Evolutionary conservation across 2,888 invertebrate genomes (phyloP).

Genomic region (Malacosoma neustria): DNA sequence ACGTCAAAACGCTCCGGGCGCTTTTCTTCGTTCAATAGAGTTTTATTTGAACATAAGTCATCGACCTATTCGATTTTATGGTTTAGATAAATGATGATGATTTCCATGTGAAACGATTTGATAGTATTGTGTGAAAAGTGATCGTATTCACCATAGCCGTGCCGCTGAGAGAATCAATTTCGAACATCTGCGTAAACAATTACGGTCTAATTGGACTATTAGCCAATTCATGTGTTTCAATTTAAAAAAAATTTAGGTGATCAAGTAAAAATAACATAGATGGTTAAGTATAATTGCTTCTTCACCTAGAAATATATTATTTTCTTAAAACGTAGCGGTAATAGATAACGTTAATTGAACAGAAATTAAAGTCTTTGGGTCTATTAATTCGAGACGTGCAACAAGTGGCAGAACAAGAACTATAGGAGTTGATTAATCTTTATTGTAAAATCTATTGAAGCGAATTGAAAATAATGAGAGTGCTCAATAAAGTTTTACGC

Average conservation of each 20-base stretch:
- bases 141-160: slow-evolving; percentile 26
- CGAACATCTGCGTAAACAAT: slow-evolving; percentile 25
- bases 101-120: slow-evolving; percentile 53
- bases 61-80: slow-evolving; percentile 54
- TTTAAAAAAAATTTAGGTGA: slow-evolving; percentile 18
- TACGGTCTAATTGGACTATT: slow-evolving; percentile 33
- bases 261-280: slow-evolving; percentile 19
- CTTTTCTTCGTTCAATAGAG: slow-evolving; percentile 54
- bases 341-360: slow-evolving; percentile 1
- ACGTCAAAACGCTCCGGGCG: slow-evolving; percentile 53
- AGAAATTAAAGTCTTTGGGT: slow-evolving; percentile 11
- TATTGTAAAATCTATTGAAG: slow-evolving; percentile 29
- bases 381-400: slow-evolving; percentile 15
- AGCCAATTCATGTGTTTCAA: slow-evolving; percentile 23
- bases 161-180: slow-evolving; percentile 10
- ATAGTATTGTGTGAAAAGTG: slow-evolving; percentile 41
- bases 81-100: slow-evolving; percentile 52
- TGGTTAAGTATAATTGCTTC: slow-evolving; percentile 12
- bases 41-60: slow-evolving; percentile 40
- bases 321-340: not conserved
- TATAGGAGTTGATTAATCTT: slow-evolving; percentile 26
- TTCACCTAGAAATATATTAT: not conserved
- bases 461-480: slow-evolving; percentile 26
- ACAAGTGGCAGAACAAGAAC: slow-evolving; percentile 15
- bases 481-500: slow-evolving; percentile 8